Base-by-base conservation (phyloP, 2,888 invertebrate species). In the Hecatera dysodea region DNA sequence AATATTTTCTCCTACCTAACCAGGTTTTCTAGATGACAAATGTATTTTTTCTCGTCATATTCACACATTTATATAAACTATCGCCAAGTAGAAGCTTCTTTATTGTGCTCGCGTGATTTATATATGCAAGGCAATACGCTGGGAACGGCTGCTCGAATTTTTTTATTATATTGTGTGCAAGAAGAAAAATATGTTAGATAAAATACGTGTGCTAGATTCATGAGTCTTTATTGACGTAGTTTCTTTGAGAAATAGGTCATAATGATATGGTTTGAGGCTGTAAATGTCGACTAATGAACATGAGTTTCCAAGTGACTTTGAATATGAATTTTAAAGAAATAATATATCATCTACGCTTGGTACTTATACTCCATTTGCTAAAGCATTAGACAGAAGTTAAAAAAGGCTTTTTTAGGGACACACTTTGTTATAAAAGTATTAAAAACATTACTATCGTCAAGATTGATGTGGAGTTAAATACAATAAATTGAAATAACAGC, bases 81-180 rank as follows among this genome's bases (percentile, higher is more conserved):
- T 78, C 55, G 52, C 60, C 22, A 53, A 12, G 69, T 39, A 68
- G 57, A 70, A 63, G 52, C 61, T 70, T 64, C 70, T 77, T 77
- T 61, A 81, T 76, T 77, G 42, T 81, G 53, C 56, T 17, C 17
- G 7, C 36, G 5, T 77, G 82, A 77, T 77, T 77, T 77, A 77
- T 77, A 53, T 77, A 55, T 69, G 59, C 78, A 46, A 15, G 7
- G 62, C 33, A 67, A 52, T 50, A 68, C 27, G 53, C 53, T 60
- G 9, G 27, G 36, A 52, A 60, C 19, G 71, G 27, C 44, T 60
- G 78, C 63, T 77, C 70, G 78, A 78, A 56, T 77, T 69, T 76
- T n/a, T 77, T 81, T 77, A 77, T 70, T 42, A 81, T 39, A 77
- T 62, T 29, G 44, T 56, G 29, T 50, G 62, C 53, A 33, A 11